phyloP scores from a whole-genome alignment of 2,888 invertebrate species.

The Napeogenes sylphis region DNA sequence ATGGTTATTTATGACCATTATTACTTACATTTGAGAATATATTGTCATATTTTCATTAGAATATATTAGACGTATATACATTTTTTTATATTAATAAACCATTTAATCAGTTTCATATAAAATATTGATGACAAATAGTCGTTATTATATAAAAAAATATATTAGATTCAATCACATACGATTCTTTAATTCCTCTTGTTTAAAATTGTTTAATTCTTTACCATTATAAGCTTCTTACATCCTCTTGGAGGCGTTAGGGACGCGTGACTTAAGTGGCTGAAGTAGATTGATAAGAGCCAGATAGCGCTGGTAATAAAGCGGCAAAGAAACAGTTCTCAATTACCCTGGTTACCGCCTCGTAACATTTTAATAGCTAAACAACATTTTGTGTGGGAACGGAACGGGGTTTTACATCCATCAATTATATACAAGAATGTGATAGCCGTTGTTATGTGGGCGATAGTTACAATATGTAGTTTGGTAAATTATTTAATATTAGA shows the following conservation, averaged over 20 bases:
- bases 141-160: too few relatives aligned
- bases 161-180: too few relatives aligned
- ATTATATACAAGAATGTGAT: neutral
- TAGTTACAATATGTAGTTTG: neutral
- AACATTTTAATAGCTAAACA: constrained; percentile 68
- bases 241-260: too few relatives aligned
- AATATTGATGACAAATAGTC: too few relatives aligned
- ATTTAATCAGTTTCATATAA: too few relatives aligned
- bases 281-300: constrained; percentile 33
- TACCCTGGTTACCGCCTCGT: constrained; percentile 67
- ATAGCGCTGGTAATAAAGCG: constrained; percentile 72
- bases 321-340: constrained; percentile 70
- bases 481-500: neutral
- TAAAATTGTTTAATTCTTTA: too few relatives aligned
- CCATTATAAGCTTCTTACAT: too few relatives aligned
- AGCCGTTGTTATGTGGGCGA: neutral
- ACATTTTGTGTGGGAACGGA: constrained; percentile 63
- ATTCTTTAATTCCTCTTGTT: too few relatives aligned
- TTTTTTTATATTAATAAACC: too few relatives aligned
- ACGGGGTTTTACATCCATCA: constrained; percentile 10
- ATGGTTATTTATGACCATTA: neutral
- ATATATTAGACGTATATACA: too few relatives aligned
- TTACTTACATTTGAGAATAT: neutral
- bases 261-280: too few relatives aligned
- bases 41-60: too few relatives aligned